Conservation (phyloP, 2,113 vertebrate species). For the Microcebus ravelobensis region DNA sequence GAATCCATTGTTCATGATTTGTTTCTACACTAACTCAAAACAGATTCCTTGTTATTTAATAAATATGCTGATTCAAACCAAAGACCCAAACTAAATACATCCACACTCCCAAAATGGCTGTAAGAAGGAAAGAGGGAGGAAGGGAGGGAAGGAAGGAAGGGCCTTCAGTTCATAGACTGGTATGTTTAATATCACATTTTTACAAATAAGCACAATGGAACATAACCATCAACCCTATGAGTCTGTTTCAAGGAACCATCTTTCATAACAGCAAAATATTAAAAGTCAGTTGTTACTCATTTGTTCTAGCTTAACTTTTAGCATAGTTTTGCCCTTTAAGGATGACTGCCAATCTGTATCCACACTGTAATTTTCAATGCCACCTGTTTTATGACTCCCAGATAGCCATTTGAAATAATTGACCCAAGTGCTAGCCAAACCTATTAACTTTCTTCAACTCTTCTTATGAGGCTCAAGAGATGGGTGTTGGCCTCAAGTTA, state of each 20-base stretch:
- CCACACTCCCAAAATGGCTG: neutral
- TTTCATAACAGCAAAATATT: neutral
- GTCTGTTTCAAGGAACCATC: neutral
- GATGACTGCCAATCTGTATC: neutral
- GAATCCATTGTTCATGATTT: conserved; percentile 18
- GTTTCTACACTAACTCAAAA: conserved; percentile 57
- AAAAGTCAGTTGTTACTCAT: conserved; percentile 2
- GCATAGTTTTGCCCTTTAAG: conserved; percentile 29
- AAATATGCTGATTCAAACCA: conserved; percentile 53
- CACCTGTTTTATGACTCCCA: conserved; percentile 44
- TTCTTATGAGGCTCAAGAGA: conserved; percentile 42
- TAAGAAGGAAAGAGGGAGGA: neutral
- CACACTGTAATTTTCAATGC: conserved; percentile 12
- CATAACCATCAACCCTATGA: neutral
- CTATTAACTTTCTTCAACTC: conserved; percentile 23
- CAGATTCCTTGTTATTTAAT: conserved; percentile 61
- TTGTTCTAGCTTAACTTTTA: conserved; percentile 38
- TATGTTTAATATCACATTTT: conserved; percentile 16
- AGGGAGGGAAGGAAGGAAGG: neutral
- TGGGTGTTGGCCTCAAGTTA: neutral
- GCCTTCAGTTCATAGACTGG: neutral
- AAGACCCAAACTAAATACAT: conserved; percentile 24
- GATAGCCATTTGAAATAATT: conserved; percentile 46
- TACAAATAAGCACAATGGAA: neutral
- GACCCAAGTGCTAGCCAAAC: conserved; percentile 13